These are phyloP conservation scores for Labeo calbasu DNA, from an alignment of 2,797 vertebrate species.

Conservation along the genomic window DNA sequence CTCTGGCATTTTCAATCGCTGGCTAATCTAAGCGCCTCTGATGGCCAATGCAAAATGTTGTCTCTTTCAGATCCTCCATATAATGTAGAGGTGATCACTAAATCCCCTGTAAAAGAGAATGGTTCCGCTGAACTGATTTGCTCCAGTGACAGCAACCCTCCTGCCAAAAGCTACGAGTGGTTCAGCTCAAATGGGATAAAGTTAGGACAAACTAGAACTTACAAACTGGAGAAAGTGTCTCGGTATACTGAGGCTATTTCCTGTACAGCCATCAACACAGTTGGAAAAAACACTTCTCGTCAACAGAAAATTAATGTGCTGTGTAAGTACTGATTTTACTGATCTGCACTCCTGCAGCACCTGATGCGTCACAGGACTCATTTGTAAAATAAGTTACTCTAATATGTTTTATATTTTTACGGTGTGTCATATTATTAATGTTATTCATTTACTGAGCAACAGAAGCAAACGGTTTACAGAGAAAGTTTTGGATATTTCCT, in stretches of 20 bases:
- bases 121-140: conserved; percentile 65
- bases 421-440: too few species aligned
- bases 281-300: conserved; percentile 61
- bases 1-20: too few species aligned
- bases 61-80: conserved; percentile 66
- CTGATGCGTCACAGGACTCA: too few species aligned
- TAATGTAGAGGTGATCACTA: conserved; percentile 60
- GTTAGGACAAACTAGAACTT: conserved; percentile 47
- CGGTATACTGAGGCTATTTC: conserved; percentile 62
- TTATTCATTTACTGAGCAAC: too few species aligned
- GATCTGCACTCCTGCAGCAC: too few species aligned
- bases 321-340: conserved; percentile 63
- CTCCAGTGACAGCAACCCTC: conserved; percentile 69
- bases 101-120: conserved; percentile 64
- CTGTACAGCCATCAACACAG: conserved; percentile 69
- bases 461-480: too few species aligned
- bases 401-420: too few species aligned
- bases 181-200: conserved; percentile 23
- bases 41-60: neutral
- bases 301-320: conserved; percentile 60
- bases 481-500: too few species aligned
- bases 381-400: too few species aligned
- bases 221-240: conserved; percentile 62
- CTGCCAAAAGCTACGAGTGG: conserved; percentile 67
- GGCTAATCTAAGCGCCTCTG: too few species aligned